A percentile compares a stretch with the other conserved stretches of the same genome.
Conservation (phyloP, 2,113 vertebrate genomes). For the Brachypodius melanocephalos region DNA sequence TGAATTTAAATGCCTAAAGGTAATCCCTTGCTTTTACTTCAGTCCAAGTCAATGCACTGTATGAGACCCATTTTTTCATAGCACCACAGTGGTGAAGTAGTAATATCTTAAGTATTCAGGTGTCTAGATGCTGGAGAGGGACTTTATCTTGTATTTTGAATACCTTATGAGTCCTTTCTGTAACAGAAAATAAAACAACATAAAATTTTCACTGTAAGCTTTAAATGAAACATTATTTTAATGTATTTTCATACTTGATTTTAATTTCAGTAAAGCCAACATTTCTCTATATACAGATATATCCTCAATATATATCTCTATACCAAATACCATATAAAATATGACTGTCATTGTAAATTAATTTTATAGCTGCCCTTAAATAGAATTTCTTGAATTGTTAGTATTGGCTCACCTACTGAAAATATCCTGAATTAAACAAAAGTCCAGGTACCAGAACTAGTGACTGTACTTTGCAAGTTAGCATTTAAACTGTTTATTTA, state of each 20-base stretch:
- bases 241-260: not conserved
- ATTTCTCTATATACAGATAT: not conserved
- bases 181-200: not conserved
- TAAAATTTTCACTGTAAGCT: not conserved
- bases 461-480: not conserved
- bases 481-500: not conserved
- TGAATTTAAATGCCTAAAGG: not conserved
- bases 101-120: not conserved
- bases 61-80: not conserved
- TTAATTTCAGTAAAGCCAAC: not conserved
- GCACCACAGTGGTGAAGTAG: not conserved
- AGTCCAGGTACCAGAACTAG: not conserved
- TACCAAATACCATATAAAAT: not conserved
- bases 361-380: not conserved
- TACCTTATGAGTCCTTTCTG: not conserved
- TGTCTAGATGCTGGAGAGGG: not conserved
- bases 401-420: not conserved
- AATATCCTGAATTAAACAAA: not conserved
- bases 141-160: not conserved
- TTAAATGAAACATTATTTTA: not conserved
- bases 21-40: not conserved
- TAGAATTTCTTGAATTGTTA: not conserved
- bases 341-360: not conserved
- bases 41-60: not conserved
- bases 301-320: not conserved